Conservation (phyloP, 2,888 invertebrate species). For the Lasius platythorax region DNA sequence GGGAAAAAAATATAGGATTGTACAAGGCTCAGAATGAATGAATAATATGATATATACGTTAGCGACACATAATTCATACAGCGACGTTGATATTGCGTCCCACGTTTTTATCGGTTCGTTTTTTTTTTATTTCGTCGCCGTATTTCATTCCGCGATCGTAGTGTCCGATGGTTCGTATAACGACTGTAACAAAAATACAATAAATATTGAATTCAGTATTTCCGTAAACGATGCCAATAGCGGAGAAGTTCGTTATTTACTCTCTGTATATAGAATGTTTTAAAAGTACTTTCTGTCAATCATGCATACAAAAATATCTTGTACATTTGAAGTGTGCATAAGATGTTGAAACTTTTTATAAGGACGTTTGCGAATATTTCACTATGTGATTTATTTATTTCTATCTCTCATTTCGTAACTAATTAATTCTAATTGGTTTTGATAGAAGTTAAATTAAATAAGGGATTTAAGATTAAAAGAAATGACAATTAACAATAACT, state of each 20-base stretch:
- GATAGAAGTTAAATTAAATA: neutral
- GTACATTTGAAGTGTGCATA: neutral
- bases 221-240: conserved; percentile 24
- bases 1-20: conserved; percentile 17
- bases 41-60: conserved; percentile 24
- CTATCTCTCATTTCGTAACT: neutral
- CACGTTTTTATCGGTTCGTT: conserved; percentile 44
- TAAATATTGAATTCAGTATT: conserved; percentile 45
- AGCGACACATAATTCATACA: conserved; percentile 45
- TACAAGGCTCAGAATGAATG: conserved; percentile 10
- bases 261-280: neutral
- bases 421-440: neutral
- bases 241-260: conserved; percentile 30
- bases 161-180: conserved; percentile 36
- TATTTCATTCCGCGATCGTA: conserved; percentile 36
- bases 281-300: conserved; percentile 3
- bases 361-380: neutral
- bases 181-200: conserved; percentile 46
- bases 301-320: neutral
- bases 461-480: neutral
- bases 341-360: neutral
- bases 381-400: neutral
- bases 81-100: conserved; percentile 38
- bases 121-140: conserved; percentile 33
- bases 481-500: neutral